A percentile compares a stretch with the other conserved stretches of the same genome.
phyloP scores from a whole-genome alignment of 2,888 invertebrate species.

The Campopleginae sp. region DNA sequence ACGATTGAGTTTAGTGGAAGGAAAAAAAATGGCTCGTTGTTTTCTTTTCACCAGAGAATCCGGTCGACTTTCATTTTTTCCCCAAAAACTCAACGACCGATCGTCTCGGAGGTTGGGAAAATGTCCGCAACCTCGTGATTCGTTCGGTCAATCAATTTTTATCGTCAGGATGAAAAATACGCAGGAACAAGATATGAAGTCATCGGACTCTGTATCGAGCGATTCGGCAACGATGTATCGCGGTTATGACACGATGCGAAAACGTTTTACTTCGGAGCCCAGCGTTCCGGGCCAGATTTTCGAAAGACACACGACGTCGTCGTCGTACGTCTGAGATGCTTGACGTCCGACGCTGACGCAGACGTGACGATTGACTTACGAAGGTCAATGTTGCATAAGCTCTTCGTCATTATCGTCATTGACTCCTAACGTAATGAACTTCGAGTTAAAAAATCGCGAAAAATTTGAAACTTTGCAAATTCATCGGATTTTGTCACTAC shows the following conservation, averaged over 20 bases:
- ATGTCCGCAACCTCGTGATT: neutral
- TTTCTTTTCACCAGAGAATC: too few species aligned
- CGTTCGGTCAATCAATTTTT: neutral
- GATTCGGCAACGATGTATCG: constrained; percentile 15
- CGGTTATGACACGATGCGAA: constrained; percentile 41
- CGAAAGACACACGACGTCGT: constrained; percentile 66
- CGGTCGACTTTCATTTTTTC: too few species aligned
- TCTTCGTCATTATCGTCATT: constrained; percentile 63
- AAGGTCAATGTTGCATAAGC: constrained; percentile 82
- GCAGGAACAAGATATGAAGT: neutral
- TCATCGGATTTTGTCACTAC: neutral
- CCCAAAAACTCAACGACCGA: too few species aligned
- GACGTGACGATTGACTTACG: constrained; percentile 76
- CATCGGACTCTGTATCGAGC: neutral
- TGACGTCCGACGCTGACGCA: constrained; percentile 72
- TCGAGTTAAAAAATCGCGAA: neutral
- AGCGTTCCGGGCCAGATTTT: constrained; percentile 60
- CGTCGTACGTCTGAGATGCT: constrained; percentile 49
- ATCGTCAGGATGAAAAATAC: neutral
- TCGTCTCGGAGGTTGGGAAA: neutral
- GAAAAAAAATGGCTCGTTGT: too few species aligned
- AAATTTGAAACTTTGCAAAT: neutral
- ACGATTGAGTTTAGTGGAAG: too few species aligned
- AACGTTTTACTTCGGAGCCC: constrained; percentile 16
- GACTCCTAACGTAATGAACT: neutral